phyloP scores from a whole-genome alignment of 2,888 invertebrate genomes.

The Orthonychiurus folsomi region DNA sequence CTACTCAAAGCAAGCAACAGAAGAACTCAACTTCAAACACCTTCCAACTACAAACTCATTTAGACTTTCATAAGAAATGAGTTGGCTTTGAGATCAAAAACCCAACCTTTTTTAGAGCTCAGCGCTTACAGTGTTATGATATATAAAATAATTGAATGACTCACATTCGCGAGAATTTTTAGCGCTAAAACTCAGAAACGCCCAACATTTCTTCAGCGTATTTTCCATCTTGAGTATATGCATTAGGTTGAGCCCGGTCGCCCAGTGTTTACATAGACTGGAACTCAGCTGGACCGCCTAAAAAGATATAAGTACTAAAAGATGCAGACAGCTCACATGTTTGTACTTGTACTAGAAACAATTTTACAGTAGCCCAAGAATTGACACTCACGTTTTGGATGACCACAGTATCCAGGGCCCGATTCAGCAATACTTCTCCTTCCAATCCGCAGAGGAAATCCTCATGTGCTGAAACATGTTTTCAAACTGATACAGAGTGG shows the following conservation, averaged over 20 bases:
- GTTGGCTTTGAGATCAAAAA: no score
- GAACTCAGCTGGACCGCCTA: neutral
- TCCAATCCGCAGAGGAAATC: slow-evolving; percentile 26
- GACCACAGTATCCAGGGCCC: slow-evolving; percentile 24
- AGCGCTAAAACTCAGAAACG: neutral
- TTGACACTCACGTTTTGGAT: slow-evolving; percentile 25
- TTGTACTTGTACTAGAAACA: no score
- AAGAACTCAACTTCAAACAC: no score
- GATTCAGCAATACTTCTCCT: slow-evolving; percentile 23
- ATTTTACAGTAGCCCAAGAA: no score
- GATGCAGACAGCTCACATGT: no score
- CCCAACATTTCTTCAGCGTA: neutral
- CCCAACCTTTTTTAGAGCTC: no score
- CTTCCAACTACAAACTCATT: no score
- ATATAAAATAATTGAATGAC: neutral
- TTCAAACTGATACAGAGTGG: neutral
- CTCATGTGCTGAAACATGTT: slow-evolving; percentile 25
- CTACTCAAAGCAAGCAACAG: no score
- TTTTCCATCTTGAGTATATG: neutral
- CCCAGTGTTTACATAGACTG: neutral
- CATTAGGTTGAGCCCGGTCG: neutral
- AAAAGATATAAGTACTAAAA: neutral
- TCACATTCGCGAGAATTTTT: neutral
- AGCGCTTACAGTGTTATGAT: no score
- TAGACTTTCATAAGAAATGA: no score